These are phyloP conservation scores for Ochropleura leucogaster DNA, from an alignment of 2,888 invertebrate genomes.

Conservation along the genomic window DNA sequence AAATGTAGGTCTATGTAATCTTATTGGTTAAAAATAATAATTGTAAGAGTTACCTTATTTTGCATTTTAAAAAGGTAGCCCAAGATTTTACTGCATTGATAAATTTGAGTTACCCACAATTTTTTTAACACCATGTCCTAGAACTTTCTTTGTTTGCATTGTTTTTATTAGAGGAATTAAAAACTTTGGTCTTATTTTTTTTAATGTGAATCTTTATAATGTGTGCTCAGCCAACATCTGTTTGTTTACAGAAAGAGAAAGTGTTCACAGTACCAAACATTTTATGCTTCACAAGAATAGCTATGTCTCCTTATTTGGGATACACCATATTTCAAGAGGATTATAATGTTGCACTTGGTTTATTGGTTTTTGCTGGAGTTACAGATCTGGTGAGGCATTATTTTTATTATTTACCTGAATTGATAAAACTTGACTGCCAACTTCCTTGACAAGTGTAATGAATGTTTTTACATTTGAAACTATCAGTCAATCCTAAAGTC, in stretches of 20 bases:
- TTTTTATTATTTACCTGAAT: background rate
- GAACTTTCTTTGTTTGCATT: background rate
- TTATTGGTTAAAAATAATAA: no score
- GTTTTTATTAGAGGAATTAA: background rate
- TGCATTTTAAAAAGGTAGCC: background rate
- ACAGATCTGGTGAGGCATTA: constrained; percentile 95
- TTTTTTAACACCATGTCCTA: background rate
- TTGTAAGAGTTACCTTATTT: no score
- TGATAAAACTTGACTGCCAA: background rate
- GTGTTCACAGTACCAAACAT: constrained; percentile 98
- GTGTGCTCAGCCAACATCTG: constrained; percentile 18
- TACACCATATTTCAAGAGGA: constrained; percentile 96
- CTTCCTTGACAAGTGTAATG: background rate
- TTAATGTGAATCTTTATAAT: background rate
- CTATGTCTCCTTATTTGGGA: constrained; percentile 96
- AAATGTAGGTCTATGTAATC: background rate
- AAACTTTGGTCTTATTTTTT: background rate
- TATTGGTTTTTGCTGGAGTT: constrained; percentile 96
- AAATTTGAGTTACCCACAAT: constrained; percentile 23
- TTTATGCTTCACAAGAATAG: constrained; percentile 96
- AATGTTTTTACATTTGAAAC: background rate
- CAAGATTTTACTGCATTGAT: background rate
- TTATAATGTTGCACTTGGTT: constrained; percentile 94
- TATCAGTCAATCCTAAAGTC: background rate
- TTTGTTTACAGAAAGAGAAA: constrained; percentile 93